phyloP scores from a whole-genome alignment of 2,888 invertebrate species.

The Pandemis corylana region DNA sequence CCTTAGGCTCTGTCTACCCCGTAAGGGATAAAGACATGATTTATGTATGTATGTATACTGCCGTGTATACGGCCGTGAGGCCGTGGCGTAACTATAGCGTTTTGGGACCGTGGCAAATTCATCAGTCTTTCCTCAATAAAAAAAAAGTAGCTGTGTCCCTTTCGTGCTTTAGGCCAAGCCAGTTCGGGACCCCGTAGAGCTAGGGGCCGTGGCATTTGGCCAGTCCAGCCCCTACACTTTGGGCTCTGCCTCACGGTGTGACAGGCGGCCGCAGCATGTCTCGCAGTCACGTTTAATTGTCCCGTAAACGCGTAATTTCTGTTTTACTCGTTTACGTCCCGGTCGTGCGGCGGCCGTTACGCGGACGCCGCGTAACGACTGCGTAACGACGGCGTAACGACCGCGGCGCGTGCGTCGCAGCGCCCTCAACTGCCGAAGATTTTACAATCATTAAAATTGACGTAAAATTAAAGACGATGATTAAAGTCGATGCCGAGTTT shows the following conservation, averaged over 20 bases:
- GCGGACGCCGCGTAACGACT: background rate
- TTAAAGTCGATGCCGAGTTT: conserved; percentile 1
- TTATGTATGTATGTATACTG: no score
- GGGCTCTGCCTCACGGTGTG: background rate
- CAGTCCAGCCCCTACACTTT: no score
- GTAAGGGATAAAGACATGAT: no score
- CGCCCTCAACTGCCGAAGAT: conserved; percentile 13
- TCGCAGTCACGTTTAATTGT: conserved; percentile 24
- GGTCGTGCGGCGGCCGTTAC: conserved; percentile 16
- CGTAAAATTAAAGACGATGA: conserved; percentile 26
- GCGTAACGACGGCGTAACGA: conserved; percentile 18
- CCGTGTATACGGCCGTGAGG: no score
- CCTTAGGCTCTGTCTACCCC: no score
- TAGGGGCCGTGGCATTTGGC: no score
- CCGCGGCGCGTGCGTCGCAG: conserved; percentile 26
- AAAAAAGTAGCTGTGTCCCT: no score
- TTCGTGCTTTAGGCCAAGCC: no score
- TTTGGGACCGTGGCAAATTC: no score
- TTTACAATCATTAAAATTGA: conserved; percentile 29
- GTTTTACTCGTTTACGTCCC: conserved; percentile 14
- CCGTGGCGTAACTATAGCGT: no score
- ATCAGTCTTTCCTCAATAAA: no score
- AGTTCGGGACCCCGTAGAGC: no score
- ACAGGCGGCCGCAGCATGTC: background rate
- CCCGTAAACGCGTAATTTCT: conserved; percentile 9